Percentiles rank a stretch among this genome's conserved stretches.
Evolutionary conservation across 2,888 invertebrate species (phyloP).

Genomic region (Linyphia triangularis): DNA sequence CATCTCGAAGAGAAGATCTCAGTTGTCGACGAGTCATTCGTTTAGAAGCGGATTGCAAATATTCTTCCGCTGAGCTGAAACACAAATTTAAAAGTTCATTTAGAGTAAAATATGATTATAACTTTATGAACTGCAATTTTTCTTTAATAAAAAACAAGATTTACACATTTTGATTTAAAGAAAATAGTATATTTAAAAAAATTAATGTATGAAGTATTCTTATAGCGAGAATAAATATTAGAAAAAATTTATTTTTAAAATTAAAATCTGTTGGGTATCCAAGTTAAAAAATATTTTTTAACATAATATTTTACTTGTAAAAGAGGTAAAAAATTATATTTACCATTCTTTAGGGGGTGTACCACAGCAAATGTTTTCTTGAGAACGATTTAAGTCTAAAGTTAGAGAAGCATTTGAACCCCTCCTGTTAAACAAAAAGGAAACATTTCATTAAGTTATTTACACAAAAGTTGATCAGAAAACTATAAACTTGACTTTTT

Average conservation of each 20-base stretch:
- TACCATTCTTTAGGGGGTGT: slow-evolving; percentile 83
- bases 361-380: slow-evolving; percentile 81
- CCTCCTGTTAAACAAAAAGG: slow-evolving; percentile 82
- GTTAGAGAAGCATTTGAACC: slow-evolving; percentile 95
- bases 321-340: slow-evolving; percentile 2
- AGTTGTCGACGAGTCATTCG: slow-evolving; percentile 82
- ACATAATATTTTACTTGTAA: not conserved
- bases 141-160: not conserved
- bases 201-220: not conserved
- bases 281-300: not conserved
- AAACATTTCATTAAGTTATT: not conserved
- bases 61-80: slow-evolving; percentile 82
- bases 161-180: not conserved
- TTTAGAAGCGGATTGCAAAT: slow-evolving; percentile 83
- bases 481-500: not conserved
- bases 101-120: not conserved
- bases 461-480: not conserved
- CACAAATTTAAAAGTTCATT: slow-evolving; percentile 22
- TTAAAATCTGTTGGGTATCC: not conserved
- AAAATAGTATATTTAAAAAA: not conserved
- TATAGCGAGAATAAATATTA: not conserved
- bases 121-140: not conserved
- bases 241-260: not conserved
- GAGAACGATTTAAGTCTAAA: slow-evolving; percentile 86
- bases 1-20: slow-evolving; percentile 81